Percentiles rank a stretch among this genome's conserved stretches.
phyloP scores from a whole-genome alignment of 2,888 invertebrate genomes.

The Achlya flavicornis region DNA sequence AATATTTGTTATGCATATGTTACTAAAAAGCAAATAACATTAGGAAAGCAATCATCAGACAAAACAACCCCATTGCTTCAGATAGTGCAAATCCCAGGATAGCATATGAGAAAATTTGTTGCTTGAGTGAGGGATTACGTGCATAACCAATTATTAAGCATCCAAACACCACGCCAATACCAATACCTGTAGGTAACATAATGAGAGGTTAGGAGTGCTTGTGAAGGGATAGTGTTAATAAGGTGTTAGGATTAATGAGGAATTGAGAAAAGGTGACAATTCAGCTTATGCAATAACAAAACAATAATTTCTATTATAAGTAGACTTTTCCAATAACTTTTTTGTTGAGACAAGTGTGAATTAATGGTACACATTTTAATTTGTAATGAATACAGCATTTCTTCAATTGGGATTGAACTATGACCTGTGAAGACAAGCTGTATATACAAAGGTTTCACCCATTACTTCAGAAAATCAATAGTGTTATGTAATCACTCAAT shows the following conservation, averaged over 20 bases:
- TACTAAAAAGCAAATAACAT: constrained; percentile 96
- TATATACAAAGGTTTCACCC: constrained; percentile 27
- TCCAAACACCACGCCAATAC: constrained; percentile 98
- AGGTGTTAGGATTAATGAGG: neutral
- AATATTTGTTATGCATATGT: constrained; percentile 20
- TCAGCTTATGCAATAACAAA: neutral
- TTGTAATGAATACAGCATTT: constrained; percentile 19
- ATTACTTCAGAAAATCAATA: constrained; percentile 41
- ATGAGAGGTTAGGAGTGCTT: constrained; percentile 31
- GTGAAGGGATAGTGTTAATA: neutral
- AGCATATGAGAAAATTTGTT: constrained; percentile 98
- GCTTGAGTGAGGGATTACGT: constrained; percentile 98
- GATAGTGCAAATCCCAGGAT: constrained; percentile 98
- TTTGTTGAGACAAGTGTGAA: neutral
- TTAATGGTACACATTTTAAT: neutral
- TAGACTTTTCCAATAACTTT: neutral
- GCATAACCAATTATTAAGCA: constrained; percentile 98
- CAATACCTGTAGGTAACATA: constrained; percentile 89
- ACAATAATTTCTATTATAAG: no score
- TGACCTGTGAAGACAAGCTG: constrained; percentile 21
- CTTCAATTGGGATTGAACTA: constrained; percentile 31
- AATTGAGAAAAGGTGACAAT: neutral
- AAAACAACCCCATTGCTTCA: constrained; percentile 99
- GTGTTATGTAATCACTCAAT: constrained; percentile 56
- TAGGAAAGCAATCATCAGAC: constrained; percentile 99